These are phyloP conservation scores for Alexandromys fortis DNA, from an alignment of 2,113 vertebrate genomes.

Conservation along the genomic window DNA sequence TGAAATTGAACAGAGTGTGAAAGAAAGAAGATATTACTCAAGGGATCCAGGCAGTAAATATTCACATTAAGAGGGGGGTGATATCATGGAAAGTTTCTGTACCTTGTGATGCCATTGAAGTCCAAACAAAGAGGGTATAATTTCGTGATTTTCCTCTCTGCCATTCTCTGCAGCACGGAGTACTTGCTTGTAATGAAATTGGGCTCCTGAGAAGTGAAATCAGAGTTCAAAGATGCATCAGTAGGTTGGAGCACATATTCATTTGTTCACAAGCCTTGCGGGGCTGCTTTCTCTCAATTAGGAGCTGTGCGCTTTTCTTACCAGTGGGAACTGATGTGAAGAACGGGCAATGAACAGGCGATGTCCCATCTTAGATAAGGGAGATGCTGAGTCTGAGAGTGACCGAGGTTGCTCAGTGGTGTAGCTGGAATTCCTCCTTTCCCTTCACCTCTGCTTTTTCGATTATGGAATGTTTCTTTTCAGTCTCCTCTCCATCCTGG, in stretches of 20 bases:
- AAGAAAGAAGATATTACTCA: conserved; percentile 79
- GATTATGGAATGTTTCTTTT: background rate
- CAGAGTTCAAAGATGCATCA: conserved; percentile 66
- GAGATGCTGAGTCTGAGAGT: background rate
- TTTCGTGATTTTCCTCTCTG: conserved; percentile 69
- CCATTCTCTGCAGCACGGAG: conserved; percentile 37
- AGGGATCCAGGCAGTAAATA: conserved; percentile 77
- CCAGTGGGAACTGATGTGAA: background rate
- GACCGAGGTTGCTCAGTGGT: background rate
- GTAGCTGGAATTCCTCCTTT: background rate
- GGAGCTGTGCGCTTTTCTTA: conserved; percentile 19
- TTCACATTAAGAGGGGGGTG: conserved; percentile 71
- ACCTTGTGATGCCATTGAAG: conserved; percentile 64
- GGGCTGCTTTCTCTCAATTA: conserved; percentile 49
- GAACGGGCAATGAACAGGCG: background rate
- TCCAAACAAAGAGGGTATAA: conserved; percentile 69
- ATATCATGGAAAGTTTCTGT: conserved; percentile 75
- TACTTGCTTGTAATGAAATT: conserved; percentile 71
- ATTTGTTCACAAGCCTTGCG: conserved; percentile 36
- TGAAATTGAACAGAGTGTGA: conserved; percentile 82
- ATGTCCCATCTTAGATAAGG: background rate
- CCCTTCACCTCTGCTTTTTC: background rate
- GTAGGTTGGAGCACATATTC: conserved; percentile 25
- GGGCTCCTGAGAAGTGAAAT: conserved; percentile 74
- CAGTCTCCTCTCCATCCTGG: background rate